These are phyloP conservation scores for Hirtodrosophila trivittata DNA, from an alignment of 2,888 invertebrate genomes.

Conservation along the genomic window DNA sequence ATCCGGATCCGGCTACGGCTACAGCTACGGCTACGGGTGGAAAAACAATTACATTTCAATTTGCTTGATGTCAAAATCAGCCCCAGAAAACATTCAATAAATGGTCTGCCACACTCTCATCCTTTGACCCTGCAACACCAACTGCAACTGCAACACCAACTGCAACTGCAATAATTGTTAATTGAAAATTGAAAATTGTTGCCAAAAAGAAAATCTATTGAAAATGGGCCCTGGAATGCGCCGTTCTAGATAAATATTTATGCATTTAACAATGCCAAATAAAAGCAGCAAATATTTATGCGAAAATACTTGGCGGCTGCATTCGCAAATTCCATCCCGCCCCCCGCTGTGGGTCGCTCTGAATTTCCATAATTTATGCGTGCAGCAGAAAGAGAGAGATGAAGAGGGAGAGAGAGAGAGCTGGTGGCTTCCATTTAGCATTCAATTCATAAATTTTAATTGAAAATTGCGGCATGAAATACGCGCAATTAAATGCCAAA, in stretches of 20 bases:
- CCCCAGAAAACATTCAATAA: conserved; percentile 33
- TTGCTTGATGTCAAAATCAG: conserved; percentile 72
- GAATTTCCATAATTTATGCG: conserved; percentile 69
- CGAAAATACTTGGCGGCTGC: conserved; percentile 36
- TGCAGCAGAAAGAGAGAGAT: conserved; percentile 7
- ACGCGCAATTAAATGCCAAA: conserved; percentile 67
- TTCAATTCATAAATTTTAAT: conserved; percentile 74
- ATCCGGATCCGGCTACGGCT: conserved; percentile 19
- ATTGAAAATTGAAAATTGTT: conserved; percentile 77
- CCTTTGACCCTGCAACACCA: neutral
- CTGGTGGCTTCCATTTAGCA: conserved; percentile 34
- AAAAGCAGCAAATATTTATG: conserved; percentile 59
- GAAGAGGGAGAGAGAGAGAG: conserved; percentile 8
- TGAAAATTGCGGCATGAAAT: conserved; percentile 60
- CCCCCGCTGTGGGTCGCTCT: conserved; percentile 27
- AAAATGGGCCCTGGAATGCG: conserved; percentile 25
- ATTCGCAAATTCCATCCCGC: conserved; percentile 13
- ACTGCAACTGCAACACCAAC: neutral
- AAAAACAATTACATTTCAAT: conserved; percentile 79
- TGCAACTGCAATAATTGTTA: conserved; percentile 61
- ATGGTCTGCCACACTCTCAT: conserved; percentile 1
- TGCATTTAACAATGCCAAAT: conserved; percentile 71
- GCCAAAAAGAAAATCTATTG: conserved; percentile 25
- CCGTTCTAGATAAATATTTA: conserved; percentile 63
- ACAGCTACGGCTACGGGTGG: conserved; percentile 30